A percentile compares a stretch with the other conserved stretches of the same genome.
Conservation (phyloP, 2,113 vertebrate species). For the Megatriorchis doriae region DNA sequence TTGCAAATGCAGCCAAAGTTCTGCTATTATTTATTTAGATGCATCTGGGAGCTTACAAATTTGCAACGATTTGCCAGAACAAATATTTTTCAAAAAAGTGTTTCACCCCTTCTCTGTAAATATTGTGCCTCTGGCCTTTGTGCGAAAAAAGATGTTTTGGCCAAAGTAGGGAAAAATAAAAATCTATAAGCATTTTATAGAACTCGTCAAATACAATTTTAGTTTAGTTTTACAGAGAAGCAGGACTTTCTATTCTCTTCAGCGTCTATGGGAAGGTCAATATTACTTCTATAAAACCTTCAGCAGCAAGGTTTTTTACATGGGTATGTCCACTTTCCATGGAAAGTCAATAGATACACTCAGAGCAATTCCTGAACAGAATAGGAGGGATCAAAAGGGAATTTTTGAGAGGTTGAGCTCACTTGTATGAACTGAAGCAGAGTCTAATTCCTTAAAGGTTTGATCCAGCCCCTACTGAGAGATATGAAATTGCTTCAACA, state of each 20-base stretch:
- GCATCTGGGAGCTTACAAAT: conserved; percentile 9
- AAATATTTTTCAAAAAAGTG: neutral
- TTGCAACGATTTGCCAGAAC: neutral
- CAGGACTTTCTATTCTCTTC: neutral
- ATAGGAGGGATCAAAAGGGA: neutral
- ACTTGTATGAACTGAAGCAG: neutral
- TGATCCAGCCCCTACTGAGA: neutral
- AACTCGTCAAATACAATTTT: conserved; percentile 31
- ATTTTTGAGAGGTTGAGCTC: neutral
- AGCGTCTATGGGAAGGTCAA: neutral
- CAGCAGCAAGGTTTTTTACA: neutral
- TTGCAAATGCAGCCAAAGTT: conserved; percentile 5
- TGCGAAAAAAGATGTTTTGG: neutral
- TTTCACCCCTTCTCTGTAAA: neutral
- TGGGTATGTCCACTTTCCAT: neutral
- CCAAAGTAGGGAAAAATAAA: neutral
- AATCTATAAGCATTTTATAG: conserved; percentile 47
- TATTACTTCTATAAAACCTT: neutral
- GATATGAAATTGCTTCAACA: neutral
- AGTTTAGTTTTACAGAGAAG: conserved; percentile 1
- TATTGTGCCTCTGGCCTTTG: neutral
- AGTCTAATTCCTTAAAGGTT: neutral
- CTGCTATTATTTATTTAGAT: conserved; percentile 29
- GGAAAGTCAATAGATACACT: conserved; percentile 4
- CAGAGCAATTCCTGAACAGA: neutral